phyloP scores from a whole-genome alignment of 2,797 vertebrate genomes.

The Molossus alvarezi region DNA sequence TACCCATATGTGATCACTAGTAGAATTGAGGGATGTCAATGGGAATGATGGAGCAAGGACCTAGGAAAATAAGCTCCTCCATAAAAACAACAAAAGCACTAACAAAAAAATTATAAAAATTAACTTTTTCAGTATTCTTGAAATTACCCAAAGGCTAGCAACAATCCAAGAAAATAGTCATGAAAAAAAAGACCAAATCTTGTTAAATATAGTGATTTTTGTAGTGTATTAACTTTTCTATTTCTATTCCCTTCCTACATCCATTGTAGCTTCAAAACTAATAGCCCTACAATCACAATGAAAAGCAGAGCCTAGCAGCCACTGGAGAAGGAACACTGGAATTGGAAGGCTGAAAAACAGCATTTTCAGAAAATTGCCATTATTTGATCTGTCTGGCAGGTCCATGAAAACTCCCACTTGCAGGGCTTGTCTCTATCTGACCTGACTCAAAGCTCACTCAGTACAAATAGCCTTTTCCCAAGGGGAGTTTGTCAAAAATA shows the following conservation, averaged over 20 bases:
- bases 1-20: neutral
- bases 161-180: neutral
- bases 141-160: neutral
- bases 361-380: slow-evolving; percentile 5
- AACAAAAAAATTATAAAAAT: neutral
- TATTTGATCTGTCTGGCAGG: neutral
- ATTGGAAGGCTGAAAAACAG: neutral
- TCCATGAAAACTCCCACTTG: neutral
- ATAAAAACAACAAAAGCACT: neutral
- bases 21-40: neutral
- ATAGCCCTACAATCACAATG: neutral
- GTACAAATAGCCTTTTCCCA: neutral
- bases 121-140: neutral
- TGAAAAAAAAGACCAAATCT: neutral
- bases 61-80: neutral
- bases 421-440: neutral
- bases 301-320: neutral
- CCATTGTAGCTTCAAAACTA: neutral
- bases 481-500: neutral
- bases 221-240: neutral
- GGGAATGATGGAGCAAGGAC: neutral
- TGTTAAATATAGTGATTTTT: neutral
- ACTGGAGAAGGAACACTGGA: neutral
- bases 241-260: neutral
- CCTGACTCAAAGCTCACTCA: neutral